A percentile compares a stretch with the other conserved stretches of the same genome.
Evolutionary conservation across 2,888 invertebrate genomes (phyloP).

Genomic region (Acrocyrtus sp.): DNA sequence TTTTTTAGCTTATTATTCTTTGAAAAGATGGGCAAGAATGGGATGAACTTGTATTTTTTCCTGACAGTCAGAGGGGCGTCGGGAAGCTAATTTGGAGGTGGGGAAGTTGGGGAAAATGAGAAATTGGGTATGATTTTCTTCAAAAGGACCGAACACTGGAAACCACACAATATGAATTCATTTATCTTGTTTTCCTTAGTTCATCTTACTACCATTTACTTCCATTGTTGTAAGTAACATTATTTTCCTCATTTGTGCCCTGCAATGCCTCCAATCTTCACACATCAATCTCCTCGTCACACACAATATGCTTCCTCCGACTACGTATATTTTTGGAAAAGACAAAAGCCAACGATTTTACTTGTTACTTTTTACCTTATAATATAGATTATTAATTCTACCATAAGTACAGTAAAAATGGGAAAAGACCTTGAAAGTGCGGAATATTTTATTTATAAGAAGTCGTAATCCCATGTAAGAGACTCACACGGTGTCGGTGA

Average conservation of each 20-base stretch:
- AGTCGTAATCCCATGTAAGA: constrained; percentile 4
- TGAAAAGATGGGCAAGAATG: constrained; percentile 1
- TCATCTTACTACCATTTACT: not conserved
- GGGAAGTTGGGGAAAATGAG: constrained; percentile 47
- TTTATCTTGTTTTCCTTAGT: constrained; percentile 57
- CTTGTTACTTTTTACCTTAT: constrained; percentile 1
- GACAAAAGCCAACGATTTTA: not conserved
- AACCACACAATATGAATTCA: constrained; percentile 63
- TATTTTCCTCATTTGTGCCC: constrained; percentile 25
- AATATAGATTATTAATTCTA: constrained; percentile 29
- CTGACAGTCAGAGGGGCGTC: constrained; percentile 57
- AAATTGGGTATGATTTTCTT: constrained; percentile 58
- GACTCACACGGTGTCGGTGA: constrained; percentile 43
- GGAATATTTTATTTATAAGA: constrained; percentile 24
- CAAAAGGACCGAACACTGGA: constrained; percentile 53
- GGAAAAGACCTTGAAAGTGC: too few species aligned
- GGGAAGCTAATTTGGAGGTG: constrained; percentile 59
- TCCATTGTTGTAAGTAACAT: not conserved
- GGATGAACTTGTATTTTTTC: constrained; percentile 37
- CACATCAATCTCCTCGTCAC: constrained; percentile 56
- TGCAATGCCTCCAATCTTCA: constrained; percentile 54
- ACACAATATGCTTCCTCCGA: constrained; percentile 38
- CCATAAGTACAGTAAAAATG: too few species aligned
- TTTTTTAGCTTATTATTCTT: too few species aligned
- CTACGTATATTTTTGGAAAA: not conserved